Conservation (phyloP, 2,888 invertebrate species). For the Euzophera pinguis region DNA sequence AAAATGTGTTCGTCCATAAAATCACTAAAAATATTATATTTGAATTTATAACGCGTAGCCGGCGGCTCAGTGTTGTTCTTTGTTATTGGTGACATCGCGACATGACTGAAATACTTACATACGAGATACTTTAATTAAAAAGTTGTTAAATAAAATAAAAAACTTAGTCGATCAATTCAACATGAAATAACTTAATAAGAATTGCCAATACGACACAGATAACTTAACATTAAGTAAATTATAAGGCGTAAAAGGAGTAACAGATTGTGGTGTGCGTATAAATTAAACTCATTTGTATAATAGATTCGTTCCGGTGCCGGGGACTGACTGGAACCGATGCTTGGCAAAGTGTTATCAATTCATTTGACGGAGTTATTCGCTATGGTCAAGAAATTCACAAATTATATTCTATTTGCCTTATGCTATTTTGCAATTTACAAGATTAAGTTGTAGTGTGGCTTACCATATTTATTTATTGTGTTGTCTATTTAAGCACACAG, state of each 20-base stretch:
- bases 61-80: too few species aligned
- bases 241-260: neutral
- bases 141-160: too few species aligned
- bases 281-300: slow-evolving; percentile 1
- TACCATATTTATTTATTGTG: neutral
- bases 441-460: neutral
- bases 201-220: neutral
- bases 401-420: neutral
- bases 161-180: too few species aligned
- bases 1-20: neutral
- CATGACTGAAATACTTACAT: too few species aligned
- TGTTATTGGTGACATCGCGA: too few species aligned
- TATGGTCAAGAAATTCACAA: neutral
- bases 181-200: neutral
- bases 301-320: neutral
- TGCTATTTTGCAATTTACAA: neutral
- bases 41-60: neutral
- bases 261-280: neutral
- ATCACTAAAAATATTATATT: neutral
- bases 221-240: neutral
- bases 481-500: too few species aligned
- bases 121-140: too few species aligned
- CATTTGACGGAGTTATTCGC: slow-evolving; percentile 1
- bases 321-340: slow-evolving; percentile 1
- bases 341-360: slow-evolving; percentile 5